Percentiles rank a stretch among this genome's conserved stretches.
phyloP scores from a whole-genome alignment of 2,113 vertebrate genomes.

The Atlantisia rogersi region DNA sequence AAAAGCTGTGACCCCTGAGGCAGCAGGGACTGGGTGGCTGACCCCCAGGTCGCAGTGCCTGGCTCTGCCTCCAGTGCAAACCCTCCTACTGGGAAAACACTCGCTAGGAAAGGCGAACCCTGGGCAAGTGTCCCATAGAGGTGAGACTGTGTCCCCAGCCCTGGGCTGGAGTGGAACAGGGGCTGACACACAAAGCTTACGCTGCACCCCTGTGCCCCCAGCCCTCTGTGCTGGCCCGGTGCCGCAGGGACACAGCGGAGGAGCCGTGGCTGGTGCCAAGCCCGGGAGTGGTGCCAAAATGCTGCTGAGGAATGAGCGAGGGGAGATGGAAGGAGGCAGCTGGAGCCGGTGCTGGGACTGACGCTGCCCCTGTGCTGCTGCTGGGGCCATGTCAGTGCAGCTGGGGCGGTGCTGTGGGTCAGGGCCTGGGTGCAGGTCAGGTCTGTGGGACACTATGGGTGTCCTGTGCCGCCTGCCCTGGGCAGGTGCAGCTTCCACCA shows the following conservation, averaged over 20 bases:
- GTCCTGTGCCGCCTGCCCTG: neutral
- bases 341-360: neutral
- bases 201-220: neutral
- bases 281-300: neutral
- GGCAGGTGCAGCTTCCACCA: neutral
- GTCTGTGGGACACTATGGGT: neutral
- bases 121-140: fast-evolving
- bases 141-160: neutral
- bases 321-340: slow-evolving; percentile 56
- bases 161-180: neutral
- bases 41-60: fast-evolving
- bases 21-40: neutral
- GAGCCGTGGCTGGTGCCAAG: neutral
- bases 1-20: neutral
- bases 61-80: neutral
- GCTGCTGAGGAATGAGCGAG: neutral
- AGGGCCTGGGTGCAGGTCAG: neutral
- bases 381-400: fast-evolving
- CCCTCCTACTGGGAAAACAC: fast-evolving
- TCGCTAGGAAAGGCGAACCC: neutral
- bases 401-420: neutral
- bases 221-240: neutral
- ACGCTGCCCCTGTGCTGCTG: neutral
- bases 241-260: neutral
- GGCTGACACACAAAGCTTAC: fast-evolving